Evolutionary conservation across 2,888 invertebrate species (phyloP).

Genomic region (Napeogenes inachia): DNA sequence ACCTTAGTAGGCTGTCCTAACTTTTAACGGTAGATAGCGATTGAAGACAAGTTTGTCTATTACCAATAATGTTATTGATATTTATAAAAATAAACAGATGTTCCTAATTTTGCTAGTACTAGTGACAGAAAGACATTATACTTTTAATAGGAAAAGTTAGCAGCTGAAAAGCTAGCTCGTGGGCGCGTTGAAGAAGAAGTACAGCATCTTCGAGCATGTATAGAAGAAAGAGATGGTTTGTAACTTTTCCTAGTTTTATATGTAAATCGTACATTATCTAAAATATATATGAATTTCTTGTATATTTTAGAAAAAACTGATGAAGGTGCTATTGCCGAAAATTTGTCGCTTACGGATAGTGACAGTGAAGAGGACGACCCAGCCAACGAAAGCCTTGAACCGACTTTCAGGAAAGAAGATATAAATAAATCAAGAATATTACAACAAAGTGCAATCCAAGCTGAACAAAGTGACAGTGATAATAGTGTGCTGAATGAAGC

Average conservation of each 20-base stretch:
- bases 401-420: slow-evolving; percentile 52
- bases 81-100: too few relatives aligned
- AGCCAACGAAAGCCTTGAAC: slow-evolving; percentile 59
- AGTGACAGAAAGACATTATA: too few relatives aligned
- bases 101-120: too few relatives aligned
- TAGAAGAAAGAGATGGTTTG: slow-evolving; percentile 61
- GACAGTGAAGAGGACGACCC: slow-evolving; percentile 44
- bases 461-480: slow-evolving; percentile 28
- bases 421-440: slow-evolving; percentile 44
- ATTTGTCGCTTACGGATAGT: slow-evolving; percentile 42
- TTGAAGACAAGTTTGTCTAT: too few relatives aligned
- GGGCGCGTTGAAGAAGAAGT: slow-evolving; percentile 53
- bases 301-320: slow-evolving; percentile 49
- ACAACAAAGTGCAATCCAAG: slow-evolving; percentile 31
- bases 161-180: slow-evolving; percentile 47
- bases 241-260: not conserved
- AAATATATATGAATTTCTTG: slow-evolving; percentile 6
- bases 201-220: slow-evolving; percentile 53
- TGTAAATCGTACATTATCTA: not conserved
- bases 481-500: slow-evolving; percentile 40
- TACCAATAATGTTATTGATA: too few relatives aligned
- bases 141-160: slow-evolving; percentile 48
- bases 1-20: too few relatives aligned
- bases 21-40: too few relatives aligned
- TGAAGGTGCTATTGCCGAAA: slow-evolving; percentile 41